Evolutionary conservation across 2,888 invertebrate genomes (phyloP), one percentile per base, ranked within the genome.

Genomic region (Synergus japonicus): DNA sequence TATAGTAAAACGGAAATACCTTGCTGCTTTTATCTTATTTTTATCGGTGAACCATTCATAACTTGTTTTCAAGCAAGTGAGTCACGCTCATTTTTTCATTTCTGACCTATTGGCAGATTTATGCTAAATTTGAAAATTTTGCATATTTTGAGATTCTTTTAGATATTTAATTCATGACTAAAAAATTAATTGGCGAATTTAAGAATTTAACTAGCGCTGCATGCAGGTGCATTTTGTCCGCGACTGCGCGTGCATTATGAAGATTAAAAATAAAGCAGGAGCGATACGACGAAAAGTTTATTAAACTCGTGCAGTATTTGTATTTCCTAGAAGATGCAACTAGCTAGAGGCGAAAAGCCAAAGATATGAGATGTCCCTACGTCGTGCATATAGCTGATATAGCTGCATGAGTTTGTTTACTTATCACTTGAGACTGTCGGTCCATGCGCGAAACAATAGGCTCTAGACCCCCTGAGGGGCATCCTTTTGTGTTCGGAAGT

Each of bases 361-460:
- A 46, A 54, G 49, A 73, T 49, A 73, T 73, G 73, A 73, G 15
- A 73, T 49, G 37, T 49, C 29, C 29, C 49, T 15, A 46, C 18
- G 49, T 73, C 37, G 37, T 54, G 37, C n/a, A 37, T 37, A 73
- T 4, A 37, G 9, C 60, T 22, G 22, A 22, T 13, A 67, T 54
- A 73, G 49, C 49, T 54, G 73, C 73, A 73, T 49, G 73, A 73
- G 49, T 73, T 46, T 73, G 73, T 73, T 73, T 73, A 49, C 73
- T 73, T 73, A 73, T 73, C 73, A 73, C 73, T 73, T 73, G 73
- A 73, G 73, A 73, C 73, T 73, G 73, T 49, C 73, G 73, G 73
- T 73, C 73, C 73, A 73, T 73, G 73, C 73, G 73, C 49, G 54
- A 73, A 73, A 73, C 73, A 73, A 73, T 73, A 73, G 73, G 73